phyloP scores from a whole-genome alignment of 2,113 vertebrate species.

The Leucosticte australis region DNA sequence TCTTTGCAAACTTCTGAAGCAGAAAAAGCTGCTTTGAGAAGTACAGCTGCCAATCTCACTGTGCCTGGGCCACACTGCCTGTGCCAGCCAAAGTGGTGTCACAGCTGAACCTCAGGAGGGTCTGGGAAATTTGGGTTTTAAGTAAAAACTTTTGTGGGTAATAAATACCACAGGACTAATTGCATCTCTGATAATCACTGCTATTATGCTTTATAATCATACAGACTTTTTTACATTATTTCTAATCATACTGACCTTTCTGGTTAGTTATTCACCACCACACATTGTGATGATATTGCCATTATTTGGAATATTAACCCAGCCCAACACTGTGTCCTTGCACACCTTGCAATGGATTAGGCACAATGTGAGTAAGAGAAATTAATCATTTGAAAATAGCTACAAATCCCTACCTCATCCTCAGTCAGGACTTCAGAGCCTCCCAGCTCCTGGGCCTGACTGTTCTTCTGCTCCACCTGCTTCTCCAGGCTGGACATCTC shows the following conservation, averaged over 20 bases:
- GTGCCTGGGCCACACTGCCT: background rate
- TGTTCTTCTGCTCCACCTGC: conserved; percentile 81
- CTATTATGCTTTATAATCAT: background rate
- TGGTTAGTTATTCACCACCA: background rate
- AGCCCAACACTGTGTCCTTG: background rate
- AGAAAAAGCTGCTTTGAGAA: background rate
- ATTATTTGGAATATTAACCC: background rate
- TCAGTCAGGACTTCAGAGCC: conserved; percentile 82
- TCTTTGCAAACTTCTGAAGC: background rate
- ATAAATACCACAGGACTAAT: background rate
- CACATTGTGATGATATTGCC: background rate
- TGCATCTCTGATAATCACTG: background rate
- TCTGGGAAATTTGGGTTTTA: background rate
- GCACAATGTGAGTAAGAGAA: background rate
- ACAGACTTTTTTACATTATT: background rate
- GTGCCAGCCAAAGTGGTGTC: background rate
- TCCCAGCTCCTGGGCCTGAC: conserved; percentile 75
- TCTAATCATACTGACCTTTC: background rate
- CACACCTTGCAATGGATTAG: background rate
- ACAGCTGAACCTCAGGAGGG: background rate
- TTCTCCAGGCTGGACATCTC: conserved; percentile 80
- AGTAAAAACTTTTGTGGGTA: background rate
- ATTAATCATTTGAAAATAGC: background rate
- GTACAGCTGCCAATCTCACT: background rate
- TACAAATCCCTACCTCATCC: conserved; percentile 83